Evolutionary conservation across 37 sponge, comb jelly and placozoan species (phyloP), one percentile per base, ranked within the genome.

Genomic region (Oopsacas minuta): DNA sequence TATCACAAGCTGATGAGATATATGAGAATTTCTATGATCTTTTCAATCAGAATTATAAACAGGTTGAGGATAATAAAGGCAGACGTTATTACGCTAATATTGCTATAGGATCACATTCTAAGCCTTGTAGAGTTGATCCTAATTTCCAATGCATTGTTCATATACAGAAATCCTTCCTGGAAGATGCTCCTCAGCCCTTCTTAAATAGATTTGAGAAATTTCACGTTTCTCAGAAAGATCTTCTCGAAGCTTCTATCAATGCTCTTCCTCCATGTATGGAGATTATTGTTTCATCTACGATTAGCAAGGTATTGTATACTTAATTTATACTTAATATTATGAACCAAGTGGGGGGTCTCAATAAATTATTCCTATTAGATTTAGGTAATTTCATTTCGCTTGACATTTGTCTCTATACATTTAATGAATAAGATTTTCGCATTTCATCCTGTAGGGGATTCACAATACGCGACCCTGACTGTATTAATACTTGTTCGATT

Each of bases 271-370:
- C 90, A 35, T 89, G 93, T 38, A 38, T 95, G 39, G 83, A 61
- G 5, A 53, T 83, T 28, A 36, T 90, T 0, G 52, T 91, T 12
- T 22, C 84, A 25, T 38, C 87, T 75, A 86, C 92, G 32, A 85
- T 81, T 36, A 82, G 82, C n/a, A 91, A 91, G 87, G 94, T 94
- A 38, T 10, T n/a, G n/a, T n/a, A n/a, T n/a, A n/a, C n/a, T n/a
- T n/a, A n/a, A n/a, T n/a, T n/a, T n/a, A n/a, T n/a, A n/a, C n/a
- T n/a, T n/a, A n/a, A n/a, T n/a, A n/a, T n/a, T n/a, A n/a, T n/a
- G n/a, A n/a, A n/a, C n/a, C n/a, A n/a, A n/a, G n/a, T n/a, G n/a
- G n/a, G n/a, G n/a, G n/a, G n/a, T n/a, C n/a, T n/a, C n/a, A n/a
- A n/a, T n/a, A n/a, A n/a, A n/a, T n/a, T n/a, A n/a, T n/a, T n/a